Conservation (phyloP, 2,888 invertebrate species). For the Notodonta ziczac region DNA sequence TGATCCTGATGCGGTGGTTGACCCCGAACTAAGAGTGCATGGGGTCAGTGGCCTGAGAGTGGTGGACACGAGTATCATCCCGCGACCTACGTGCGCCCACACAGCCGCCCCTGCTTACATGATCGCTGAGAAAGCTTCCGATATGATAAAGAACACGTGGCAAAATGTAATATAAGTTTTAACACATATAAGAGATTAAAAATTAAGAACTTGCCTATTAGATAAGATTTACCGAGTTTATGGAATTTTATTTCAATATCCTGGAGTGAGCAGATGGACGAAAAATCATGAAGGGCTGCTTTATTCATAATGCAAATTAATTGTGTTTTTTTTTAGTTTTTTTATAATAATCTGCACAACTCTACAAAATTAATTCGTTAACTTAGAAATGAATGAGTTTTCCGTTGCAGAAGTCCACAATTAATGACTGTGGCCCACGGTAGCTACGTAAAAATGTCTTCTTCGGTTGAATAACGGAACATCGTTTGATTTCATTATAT, state of each 20-base stretch:
- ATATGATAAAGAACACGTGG: conserved; percentile 86
- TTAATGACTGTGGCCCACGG: conserved; percentile 16
- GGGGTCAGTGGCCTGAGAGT: conserved; percentile 86
- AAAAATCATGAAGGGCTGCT: too few relatives aligned
- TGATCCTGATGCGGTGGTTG: conserved; percentile 87
- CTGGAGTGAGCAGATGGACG: too few relatives aligned
- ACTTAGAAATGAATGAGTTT: neutral
- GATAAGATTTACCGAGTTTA: neutral
- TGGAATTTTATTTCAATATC: neutral
- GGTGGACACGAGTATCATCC: conserved; percentile 89
- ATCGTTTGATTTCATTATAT: conserved; percentile 66
- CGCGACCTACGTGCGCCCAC: conserved; percentile 86
- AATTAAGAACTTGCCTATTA: conserved; percentile 8
- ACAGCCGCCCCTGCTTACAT: conserved; percentile 88
- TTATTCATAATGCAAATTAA: too few relatives aligned
- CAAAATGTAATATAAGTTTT: conserved; percentile 45
- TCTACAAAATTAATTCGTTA: neutral
- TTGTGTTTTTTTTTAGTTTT: too few relatives aligned
- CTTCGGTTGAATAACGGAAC: conserved; percentile 40
- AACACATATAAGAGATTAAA: conserved; percentile 1
- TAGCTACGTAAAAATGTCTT: conserved; percentile 23
- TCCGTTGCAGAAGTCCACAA: conserved; percentile 25
- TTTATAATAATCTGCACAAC: neutral
- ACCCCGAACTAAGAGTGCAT: conserved; percentile 86
- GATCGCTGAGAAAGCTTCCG: conserved; percentile 90